Base-by-base conservation (phyloP, 2,797 vertebrate species). In the Cephalopachus bancanus region DNA sequence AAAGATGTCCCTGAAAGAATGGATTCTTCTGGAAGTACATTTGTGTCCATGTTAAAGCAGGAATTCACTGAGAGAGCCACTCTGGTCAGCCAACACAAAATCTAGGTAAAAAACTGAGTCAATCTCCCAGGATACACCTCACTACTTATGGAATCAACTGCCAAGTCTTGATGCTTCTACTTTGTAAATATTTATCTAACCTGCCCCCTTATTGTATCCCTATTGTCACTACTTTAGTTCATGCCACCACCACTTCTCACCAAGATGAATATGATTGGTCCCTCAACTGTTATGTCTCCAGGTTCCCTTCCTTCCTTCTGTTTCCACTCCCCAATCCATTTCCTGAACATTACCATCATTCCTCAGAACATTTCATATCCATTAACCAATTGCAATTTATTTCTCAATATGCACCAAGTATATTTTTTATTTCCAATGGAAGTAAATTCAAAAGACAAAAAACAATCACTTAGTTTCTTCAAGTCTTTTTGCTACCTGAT, bases 371-470 rank as follows among this genome's bases (percentile, higher is more conserved):
- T 55, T 86, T 76, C 57, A 88, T 24, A 81, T 33, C 72, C 44
- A 51, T 51, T 81, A 44, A 67, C 8, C 81, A 94, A 67, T 49
- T 75, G 24, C 20, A 16, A 30, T 95, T 83, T 44, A 88, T 64
- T 93, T 69, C 65, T 84, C 59, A 80, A 24, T 69, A 55, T 20
- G 28, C 2, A 69, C 26, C 37, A 92, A 59, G 7, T 59, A 81
- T 59, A 75, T 64, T 92, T 90, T 84, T 92, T 37, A 87, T 71
- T 90, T 92, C 17, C 44, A 95, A 71, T 8, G 16, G 44, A 84
- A 80, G 5, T 78, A 91, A 89, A 69, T 30, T 95, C 37, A 89
- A 75, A 91, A 80, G 30, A 71, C 55, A 94, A 88, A 89, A 51
- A 78, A 49, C 8, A 72, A 53, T 83, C n/a, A 74, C 16, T 57